Base-by-base conservation (phyloP, 2,797 vertebrate genomes). In the Thripadectes ignobilis region DNA sequence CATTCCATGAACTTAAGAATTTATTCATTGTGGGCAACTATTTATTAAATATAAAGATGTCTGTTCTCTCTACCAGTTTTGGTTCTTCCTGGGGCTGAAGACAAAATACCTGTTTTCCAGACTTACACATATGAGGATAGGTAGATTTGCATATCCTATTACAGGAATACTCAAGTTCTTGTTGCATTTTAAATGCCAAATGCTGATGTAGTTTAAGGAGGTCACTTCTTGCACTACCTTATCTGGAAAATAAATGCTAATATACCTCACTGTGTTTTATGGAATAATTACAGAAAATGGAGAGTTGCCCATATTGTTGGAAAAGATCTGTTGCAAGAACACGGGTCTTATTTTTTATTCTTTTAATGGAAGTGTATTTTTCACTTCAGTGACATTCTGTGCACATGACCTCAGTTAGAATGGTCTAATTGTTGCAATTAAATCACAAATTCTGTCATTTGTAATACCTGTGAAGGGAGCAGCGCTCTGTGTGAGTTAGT, bases 121-220 rank as follows among this genome's bases (percentile, higher is more conserved):
- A 39, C 27, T 68, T 61, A 16, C 0, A 14, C 5, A 5, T 66
- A 21, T 0, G 2, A 7, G 19, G 4, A 24, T 41, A 57, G 22
- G 43, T 78, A 85, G 51, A 49, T 81, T 75, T 80, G 36, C 16
- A 10, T 90, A 66, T 61, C 7, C 34, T 24, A 41, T 2, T 55
- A 34, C 6, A 85, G 36, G n/a, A 79, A 52, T 67, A 55, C 8
- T 89, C 10, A 46, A 65, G 17, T 77, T 89, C 48, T 77, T 48
- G 32, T 83, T 92, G 29, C 65, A 26, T 79, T 83, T 89, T 43
- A 55, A 39, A 5, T 67, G 49, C 16, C 52, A 74, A 82, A 63
- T 74, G 26, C 18, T 59, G 27, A 34, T 85, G 6, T 69, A 24
- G 26, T 78, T 89, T 66, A 18, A 63, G 23, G 46, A 84, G 41